Conservation (phyloP, 2,797 vertebrate species). For the Pipistrellus pygmaeus region DNA sequence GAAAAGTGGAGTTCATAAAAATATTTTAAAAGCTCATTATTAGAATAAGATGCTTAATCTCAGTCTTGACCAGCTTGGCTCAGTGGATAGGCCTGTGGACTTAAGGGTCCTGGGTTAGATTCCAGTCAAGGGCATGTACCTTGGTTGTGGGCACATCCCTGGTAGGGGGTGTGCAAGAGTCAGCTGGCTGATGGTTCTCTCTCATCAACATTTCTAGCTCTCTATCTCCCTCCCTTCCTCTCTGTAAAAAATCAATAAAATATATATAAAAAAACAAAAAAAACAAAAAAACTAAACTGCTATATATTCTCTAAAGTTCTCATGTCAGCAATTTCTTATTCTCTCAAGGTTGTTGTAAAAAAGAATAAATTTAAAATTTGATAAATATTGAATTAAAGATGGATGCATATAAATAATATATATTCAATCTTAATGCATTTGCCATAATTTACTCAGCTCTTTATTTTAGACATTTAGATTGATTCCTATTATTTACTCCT, state of each 20-base stretch:
- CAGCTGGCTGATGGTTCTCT: too few species aligned
- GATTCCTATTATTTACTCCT: neutral
- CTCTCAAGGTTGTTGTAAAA: conserved; percentile 13
- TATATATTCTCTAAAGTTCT: conserved; percentile 2
- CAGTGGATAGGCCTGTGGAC: too few species aligned
- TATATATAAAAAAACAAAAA: too few species aligned
- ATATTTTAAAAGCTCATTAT: neutral
- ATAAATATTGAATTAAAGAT: neutral
- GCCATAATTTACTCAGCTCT: neutral
- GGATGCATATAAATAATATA: neutral
- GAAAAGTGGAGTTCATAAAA: conserved; percentile 1
- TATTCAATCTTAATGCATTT: neutral
- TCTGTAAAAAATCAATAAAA: too few species aligned
- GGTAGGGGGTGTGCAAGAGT: too few species aligned
- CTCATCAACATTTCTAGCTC: too few species aligned
- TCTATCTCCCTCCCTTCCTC: too few species aligned
- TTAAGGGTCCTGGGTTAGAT: too few species aligned
- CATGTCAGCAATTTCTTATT: neutral
- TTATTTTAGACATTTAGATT: conserved; percentile 3
- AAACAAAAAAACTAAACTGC: neutral
- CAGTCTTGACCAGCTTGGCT: too few species aligned
- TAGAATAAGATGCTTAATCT: neutral
- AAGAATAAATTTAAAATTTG: conserved; percentile 28
- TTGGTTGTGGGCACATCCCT: too few species aligned
- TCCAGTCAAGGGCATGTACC: too few species aligned